A percentile compares a stretch with the other conserved stretches of the same genome.
Evolutionary conservation across 1,140 invertebrate genomes (phyloP).

Genomic region (Himalopsyche phryganea): DNA sequence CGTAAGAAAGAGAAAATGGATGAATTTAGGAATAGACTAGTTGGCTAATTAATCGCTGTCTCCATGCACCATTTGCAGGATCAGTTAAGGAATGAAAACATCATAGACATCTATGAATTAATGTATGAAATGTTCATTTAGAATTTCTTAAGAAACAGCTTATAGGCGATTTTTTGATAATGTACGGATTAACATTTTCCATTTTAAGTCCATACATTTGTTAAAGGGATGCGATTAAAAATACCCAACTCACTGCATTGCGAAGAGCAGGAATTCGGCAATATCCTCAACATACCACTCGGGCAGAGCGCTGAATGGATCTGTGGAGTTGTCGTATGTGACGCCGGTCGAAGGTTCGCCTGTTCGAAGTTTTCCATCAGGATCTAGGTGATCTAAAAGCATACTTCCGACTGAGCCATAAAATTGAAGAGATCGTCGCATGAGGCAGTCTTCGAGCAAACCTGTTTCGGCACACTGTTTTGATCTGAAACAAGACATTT

Average conservation of each 20-base stretch:
- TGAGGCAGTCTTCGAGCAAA: constrained; percentile 75
- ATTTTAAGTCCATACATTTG: too few species aligned
- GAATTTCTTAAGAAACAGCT: too few species aligned
- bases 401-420: constrained; percentile 82
- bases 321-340: constrained; percentile 59
- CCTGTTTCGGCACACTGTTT: constrained; percentile 88
- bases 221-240: too few species aligned
- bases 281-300: constrained; percentile 97
- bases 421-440: constrained; percentile 78
- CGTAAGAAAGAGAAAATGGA: too few species aligned
- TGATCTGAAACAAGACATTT: constrained; percentile 49
- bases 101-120: too few species aligned
- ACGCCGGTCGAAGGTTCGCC: constrained; percentile 50
- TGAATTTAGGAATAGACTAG: too few species aligned
- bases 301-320: constrained; percentile 82
- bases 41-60: too few species aligned
- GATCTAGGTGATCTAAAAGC: constrained; percentile 63
- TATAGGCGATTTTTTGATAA: too few species aligned
- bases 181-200: too few species aligned
- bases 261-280: constrained; percentile 90
- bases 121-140: too few species aligned
- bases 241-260: constrained; percentile 86
- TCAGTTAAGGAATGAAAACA: too few species aligned
- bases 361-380: constrained; percentile 40
- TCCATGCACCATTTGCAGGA: too few species aligned